Evolutionary conservation across 2,797 vertebrate genomes (phyloP).

Genomic region (Aerospiza tachiro): DNA sequence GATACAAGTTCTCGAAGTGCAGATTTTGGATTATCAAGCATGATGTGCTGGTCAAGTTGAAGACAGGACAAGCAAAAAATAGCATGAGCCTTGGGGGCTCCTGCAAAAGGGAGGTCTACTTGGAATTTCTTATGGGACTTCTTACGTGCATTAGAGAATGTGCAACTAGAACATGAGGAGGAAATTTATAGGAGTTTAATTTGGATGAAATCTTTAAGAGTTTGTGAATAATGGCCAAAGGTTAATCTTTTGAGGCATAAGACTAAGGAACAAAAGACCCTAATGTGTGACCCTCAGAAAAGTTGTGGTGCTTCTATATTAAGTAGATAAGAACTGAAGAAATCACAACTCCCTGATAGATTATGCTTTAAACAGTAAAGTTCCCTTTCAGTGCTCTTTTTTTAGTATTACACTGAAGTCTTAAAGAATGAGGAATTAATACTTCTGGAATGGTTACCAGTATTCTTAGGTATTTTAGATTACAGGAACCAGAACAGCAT

Average conservation of each 20-base stretch:
- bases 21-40: not conserved
- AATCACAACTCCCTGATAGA: not conserved
- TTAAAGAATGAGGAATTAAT: not conserved
- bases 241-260: not conserved
- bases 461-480: not conserved
- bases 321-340: not conserved
- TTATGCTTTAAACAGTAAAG: not conserved
- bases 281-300: not conserved
- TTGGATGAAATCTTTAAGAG: not conserved
- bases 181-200: not conserved
- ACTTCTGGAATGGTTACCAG: not conserved
- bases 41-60: not conserved
- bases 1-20: not conserved
- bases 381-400: not conserved
- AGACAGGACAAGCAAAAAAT: not conserved
- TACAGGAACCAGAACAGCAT: not conserved
- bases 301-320: not conserved
- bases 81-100: not conserved
- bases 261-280: not conserved
- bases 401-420: not conserved
- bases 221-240: not conserved
- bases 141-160: not conserved
- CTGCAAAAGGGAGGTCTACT: not conserved
- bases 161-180: not conserved
- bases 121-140: not conserved